Evolutionary conservation across 2,113 vertebrate species (phyloP), one percentile per base, ranked within the genome.

Genomic region (Suricata suricatta): DNA sequence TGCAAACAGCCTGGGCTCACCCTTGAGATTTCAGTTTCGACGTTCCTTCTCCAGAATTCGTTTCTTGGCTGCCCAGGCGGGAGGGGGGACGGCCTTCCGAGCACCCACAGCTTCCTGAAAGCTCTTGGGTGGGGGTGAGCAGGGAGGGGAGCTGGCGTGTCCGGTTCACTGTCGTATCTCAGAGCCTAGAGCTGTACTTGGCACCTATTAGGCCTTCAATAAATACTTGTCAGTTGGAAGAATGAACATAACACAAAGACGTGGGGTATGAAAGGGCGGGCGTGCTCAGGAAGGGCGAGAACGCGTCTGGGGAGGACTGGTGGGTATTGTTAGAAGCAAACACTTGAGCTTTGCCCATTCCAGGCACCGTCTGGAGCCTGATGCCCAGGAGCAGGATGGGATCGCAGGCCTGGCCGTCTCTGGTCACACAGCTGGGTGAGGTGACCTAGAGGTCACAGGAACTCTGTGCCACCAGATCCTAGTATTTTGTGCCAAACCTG

Each of bases 211-310:
- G 64, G 35, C 54, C 41, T 52, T 93, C 72, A 19, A 57, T 89
- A 92, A 95, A 82, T 71, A 44, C 76, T 47, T 79, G 82, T 52
- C 52, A 29, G 47, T 38, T 2, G 29, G 38, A 81, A 72, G 87
- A 72, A 47, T 38, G 50, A 31, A 9, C 5, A 0, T 0, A 3
- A 4, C 25, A 77, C 77, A 66, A 85, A 69, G 41, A 8, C 64
- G 14, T 0, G 1, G 66, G 54, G 10, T 31, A 41, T 17, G 71
- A 4, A 35, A 0, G 4, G 93, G 52, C 3, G 0, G 74, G 13
- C 0, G 6, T 33, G 33, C 54, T n/a, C 64, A 29, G 71, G 21
- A n/a, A 64, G 84, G 87, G 60, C 1, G 68, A 54, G 60, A 44
- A 4, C 0, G 68, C 3, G 68, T 81, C 83, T 1, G 60, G 93